Base-by-base conservation (phyloP, 1,140 invertebrate species). In the Macrotrachela quadricornifera region DNA sequence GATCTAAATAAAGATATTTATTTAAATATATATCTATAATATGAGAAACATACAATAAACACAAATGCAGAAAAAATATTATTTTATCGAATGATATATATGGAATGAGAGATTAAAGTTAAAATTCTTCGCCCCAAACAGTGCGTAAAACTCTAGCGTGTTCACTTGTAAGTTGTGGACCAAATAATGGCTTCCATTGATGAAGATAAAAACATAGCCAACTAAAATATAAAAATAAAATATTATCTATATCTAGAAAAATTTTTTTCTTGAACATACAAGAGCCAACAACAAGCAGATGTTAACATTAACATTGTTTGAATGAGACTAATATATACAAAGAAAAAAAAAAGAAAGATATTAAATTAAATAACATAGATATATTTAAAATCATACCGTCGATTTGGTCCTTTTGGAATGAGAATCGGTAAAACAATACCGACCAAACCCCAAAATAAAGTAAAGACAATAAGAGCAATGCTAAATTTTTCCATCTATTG, bases 111-210 rank as follows among this genome's bases (percentile, higher is more conserved):
- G 8, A 30, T 30, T 30, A 8, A 30, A 30, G 2, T 30, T 30
- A 30, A 4, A 30, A 8, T 4, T 30, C 21, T 30, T 30, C 3
- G 8, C 51, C 51, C 51, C 51, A 53, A 30, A 53, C n/a, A 37
- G 10, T 10, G 40, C 46, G 51, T 14, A 53, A 21, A 10, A 30
- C 53, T 54, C 48, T 49, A 10, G 53, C 53, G n/a, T 40, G 39
- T 45, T 49, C 46, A 38, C 48, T 48, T 12, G n/a, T 49, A 18
- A 54, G 12, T 39, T 54, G 53, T 14, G 53, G 53, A n/a, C 46
- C 53, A 38, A 54, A 46, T 49, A 54, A 16, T 21, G 53, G 53
- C 36, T 49, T 44, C 30, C 49, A 54, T 49, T 54, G 53, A 15
- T 49, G 46, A 10, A 54, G 17, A 45, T 46, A 48, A 1, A 44